A percentile compares a stretch with the other conserved stretches of the same genome.
Conservation (phyloP, 2,888 invertebrate genomes). For the Volucella inanis region DNA sequence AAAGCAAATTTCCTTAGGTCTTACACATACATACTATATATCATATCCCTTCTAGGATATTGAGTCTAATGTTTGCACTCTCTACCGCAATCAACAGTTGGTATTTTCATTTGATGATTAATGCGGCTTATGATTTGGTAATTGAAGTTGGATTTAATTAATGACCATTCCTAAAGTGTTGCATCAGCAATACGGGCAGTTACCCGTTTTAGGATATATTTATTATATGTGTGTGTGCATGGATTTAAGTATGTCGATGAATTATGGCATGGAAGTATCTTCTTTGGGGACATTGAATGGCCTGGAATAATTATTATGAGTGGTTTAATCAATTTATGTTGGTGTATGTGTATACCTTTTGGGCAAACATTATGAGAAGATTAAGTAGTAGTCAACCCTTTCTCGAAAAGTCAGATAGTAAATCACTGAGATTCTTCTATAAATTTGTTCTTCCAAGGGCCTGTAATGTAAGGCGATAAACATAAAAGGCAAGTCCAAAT, state of each 20-base stretch:
- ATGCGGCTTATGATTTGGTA: constrained; percentile 57
- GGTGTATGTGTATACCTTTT: too few species aligned
- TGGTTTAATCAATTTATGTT: too few species aligned
- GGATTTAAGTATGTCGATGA: background rate
- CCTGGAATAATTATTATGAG: too few species aligned
- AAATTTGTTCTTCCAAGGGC: too few species aligned
- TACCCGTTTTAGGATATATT: constrained; percentile 18
- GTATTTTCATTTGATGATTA: constrained; percentile 58
- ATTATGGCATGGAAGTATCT: background rate
- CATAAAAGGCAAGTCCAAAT: too few species aligned
- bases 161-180: background rate
- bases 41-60: constrained; percentile 35
- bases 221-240: background rate
- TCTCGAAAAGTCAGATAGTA: too few species aligned
- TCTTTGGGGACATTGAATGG: too few species aligned
- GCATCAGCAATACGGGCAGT: background rate
- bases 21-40: background rate
- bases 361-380: too few species aligned
- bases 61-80: constrained; percentile 19
- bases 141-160: constrained; percentile 29
- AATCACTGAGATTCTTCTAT: too few species aligned
- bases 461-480: too few species aligned
- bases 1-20: constrained; percentile 25
- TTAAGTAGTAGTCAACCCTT: too few species aligned
- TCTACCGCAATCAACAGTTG: constrained; percentile 50